Evolutionary conservation across 2,888 invertebrate genomes (phyloP).

Genomic region (Hirtodrosophila duncani): DNA sequence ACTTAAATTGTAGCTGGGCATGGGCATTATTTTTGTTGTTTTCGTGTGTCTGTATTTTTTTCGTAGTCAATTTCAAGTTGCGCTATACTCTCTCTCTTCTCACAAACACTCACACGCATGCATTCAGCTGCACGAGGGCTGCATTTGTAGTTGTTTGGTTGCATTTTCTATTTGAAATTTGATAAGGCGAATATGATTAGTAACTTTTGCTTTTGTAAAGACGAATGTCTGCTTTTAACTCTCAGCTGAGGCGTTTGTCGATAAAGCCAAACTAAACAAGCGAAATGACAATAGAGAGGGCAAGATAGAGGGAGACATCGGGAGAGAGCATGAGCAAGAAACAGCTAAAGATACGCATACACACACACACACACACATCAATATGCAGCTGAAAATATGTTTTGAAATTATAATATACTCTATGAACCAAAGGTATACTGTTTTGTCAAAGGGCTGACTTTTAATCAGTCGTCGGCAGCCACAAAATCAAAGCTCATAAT

Average conservation of each 20-base stretch:
- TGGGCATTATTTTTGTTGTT: constrained; percentile 24
- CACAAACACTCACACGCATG: not conserved
- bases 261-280: constrained; percentile 37
- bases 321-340: no score
- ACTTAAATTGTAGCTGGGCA: constrained; percentile 44
- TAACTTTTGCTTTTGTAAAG: constrained; percentile 41
- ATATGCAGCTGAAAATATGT: constrained; percentile 28
- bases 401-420: no score
- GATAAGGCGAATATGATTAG: constrained; percentile 48
- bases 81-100: no score
- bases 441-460: no score
- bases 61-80: no score
- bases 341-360: no score
- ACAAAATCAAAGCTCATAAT: no score
- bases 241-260: constrained; percentile 26
- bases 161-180: constrained; percentile 57
- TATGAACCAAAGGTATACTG: no score
- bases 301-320: no score
- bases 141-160: constrained; percentile 15
- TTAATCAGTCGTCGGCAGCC: no score
- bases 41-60: no score
- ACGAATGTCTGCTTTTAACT: constrained; percentile 5
- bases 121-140: constrained; percentile 12
- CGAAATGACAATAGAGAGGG: no score
- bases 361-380: constrained; percentile 2